phyloP scores from a whole-genome alignment of 1,140 invertebrate genomes.

The Papilio aristodemus region DNA sequence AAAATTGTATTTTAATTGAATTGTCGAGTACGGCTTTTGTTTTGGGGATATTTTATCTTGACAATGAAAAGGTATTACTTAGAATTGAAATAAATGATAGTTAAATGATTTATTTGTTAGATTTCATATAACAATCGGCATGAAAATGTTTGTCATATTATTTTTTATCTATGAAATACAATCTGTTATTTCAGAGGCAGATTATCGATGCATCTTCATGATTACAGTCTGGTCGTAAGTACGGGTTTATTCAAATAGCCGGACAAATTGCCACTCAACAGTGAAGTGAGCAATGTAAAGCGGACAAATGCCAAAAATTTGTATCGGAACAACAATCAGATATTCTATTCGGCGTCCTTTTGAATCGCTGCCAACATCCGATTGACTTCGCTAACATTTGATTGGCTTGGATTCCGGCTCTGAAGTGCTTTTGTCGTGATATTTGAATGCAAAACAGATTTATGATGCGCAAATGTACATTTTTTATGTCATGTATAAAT shows the following conservation, averaged over 20 bases:
- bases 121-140: too few species aligned
- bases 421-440: conserved; percentile 14
- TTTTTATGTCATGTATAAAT: background rate
- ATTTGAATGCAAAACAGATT: conserved; percentile 19
- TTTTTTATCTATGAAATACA: too few species aligned
- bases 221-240: background rate
- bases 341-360: conserved; percentile 20
- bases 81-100: too few species aligned
- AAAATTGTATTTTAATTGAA: conserved; percentile 21
- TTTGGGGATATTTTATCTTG: background rate
- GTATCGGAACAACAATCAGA: conserved; percentile 22
- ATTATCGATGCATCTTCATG: background rate
- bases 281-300: conserved; percentile 3
- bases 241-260: background rate
- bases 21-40: background rate
- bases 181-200: background rate
- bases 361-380: conserved; percentile 17
- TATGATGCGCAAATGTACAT: background rate
- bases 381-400: conserved; percentile 20
- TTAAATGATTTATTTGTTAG: too few species aligned
- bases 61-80: too few species aligned
- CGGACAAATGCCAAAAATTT: conserved; percentile 22
- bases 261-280: conserved; percentile 13
- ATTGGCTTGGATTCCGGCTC: conserved; percentile 10
- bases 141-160: too few species aligned